Base-by-base conservation (phyloP, 2,888 invertebrate species). In the Drosophila lacicola region DNA sequence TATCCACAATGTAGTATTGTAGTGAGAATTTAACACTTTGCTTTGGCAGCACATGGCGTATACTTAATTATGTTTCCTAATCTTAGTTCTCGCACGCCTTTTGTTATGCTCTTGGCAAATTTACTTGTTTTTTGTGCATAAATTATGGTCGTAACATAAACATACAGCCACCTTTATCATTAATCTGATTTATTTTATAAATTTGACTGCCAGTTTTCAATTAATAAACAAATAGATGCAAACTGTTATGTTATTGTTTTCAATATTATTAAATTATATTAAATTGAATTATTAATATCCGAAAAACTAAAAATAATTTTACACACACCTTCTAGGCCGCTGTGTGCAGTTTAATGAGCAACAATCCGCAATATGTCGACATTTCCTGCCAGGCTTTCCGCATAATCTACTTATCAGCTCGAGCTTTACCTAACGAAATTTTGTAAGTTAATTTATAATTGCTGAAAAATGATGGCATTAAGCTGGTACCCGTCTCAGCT, bases 201-300 rank as follows among this genome's bases (percentile, higher is more conserved):
- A 77, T 70, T 71, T 75, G 49, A 65, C 57, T 69, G 55, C 65
- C 56, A 74, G 66, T 67, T 74, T 1, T 69, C 75, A 49, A 21
- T 6, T 25, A 25, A 25, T 25, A 25, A 25, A 6, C 5, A 25
- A 25, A 25, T 25, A 25, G 5, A 25, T 25, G 25, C 25, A 25
- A 25, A 5, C 2, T 25, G 6, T 25, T 25, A 25, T 25, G 25
- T 6, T 25, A 8, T 29, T 8, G 29, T 8, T 29, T 29, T 29
- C 2, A 6, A 29, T 29, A 1, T 2, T 29, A 6, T 29, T 29
- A 29, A 8, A 29, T 8, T 29, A 8, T 2, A 29, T 29, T 8
- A 2, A 29, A 29, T 29, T 8, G 8, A 29, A 29, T 29, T 6
- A 8, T 6, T 25, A 25, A 25, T 8, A 25, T 25, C 25, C 25